Base-by-base conservation (phyloP, 2,888 invertebrate genomes). In the Crematogaster levior region DNA sequence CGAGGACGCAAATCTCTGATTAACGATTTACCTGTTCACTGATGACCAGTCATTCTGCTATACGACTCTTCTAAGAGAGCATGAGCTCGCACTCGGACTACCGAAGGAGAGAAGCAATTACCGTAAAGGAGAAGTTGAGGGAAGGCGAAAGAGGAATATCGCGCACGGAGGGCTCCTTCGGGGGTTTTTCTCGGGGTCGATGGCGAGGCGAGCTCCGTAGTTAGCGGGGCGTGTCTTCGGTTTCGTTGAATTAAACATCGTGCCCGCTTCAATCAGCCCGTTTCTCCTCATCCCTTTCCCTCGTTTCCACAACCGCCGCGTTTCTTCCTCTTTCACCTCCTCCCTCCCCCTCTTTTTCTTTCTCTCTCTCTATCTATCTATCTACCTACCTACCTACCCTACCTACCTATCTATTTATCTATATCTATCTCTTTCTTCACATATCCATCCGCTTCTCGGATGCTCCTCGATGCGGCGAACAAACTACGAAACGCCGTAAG, bases 241-340 rank as follows among this genome's bases (percentile, higher is more conserved):
- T 92, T 92, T 92, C 93, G 92, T 91, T 93, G 92, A 93, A 93
- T 93, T 93, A 93, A 92, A 93, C 92, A 93, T 93, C 90, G 86
- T 89, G 90, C 90, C 90, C 85, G 90, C 91, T 93, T 92, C 91
- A 91, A 91, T 91, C 91, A 91, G 91, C 88, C 89, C 86, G 83
- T 84, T 89, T 86, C 84, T 85, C 82, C 85, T 65, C 68, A 79
- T 21, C 60, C 27, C 5, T 82, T 82, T 82, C 82, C 18, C 15
- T 30, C 18, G 34, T 51, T 15, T 63, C 48, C 56, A 43, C 79
- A 65, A 58, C 48, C 70, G 6, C 18, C 40, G 46, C 34, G 43
- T 40, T 80, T 30, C 58, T 82, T 61, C 15, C 27, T 15, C 40
- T 46, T 56, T 63, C 30, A 40, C 5, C 9, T 24, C 10, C 53